phyloP scores from a whole-genome alignment of 2,113 vertebrate genomes.

The Dermatemys mawii region DNA sequence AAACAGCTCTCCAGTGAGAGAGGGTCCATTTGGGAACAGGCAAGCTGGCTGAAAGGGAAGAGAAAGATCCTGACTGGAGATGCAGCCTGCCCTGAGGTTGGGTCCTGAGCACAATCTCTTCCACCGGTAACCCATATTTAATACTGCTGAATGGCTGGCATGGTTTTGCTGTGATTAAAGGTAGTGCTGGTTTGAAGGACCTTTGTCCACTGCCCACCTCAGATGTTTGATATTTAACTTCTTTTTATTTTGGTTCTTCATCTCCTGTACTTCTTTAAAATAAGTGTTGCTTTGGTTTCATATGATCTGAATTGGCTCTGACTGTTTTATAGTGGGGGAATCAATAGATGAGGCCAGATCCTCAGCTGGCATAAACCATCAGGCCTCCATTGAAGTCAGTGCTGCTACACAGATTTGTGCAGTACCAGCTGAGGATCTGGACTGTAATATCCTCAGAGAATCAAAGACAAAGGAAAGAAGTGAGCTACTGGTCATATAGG shows the following conservation, averaged over 20 bases:
- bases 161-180: not conserved
- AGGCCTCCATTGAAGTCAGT: not conserved
- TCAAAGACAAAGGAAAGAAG: not conserved
- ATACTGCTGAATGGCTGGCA: not conserved
- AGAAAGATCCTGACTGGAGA: not conserved
- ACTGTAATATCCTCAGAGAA: not conserved
- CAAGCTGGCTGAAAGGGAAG: not conserved
- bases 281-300: not conserved
- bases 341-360: accelerated
- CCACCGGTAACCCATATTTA: not conserved
- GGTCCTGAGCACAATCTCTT: not conserved
- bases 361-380: not conserved
- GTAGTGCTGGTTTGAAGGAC: not conserved
- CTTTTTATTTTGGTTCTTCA: not conserved
- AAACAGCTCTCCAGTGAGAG: not conserved
- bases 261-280: not conserved
- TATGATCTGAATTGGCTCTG: not conserved
- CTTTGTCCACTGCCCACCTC: not conserved
- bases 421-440: not conserved
- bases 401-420: not conserved
- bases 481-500: not conserved
- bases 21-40: not conserved
- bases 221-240: not conserved
- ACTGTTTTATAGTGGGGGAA: not conserved
- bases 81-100: not conserved